phyloP scores from a whole-genome alignment of 2,797 vertebrate genomes.

The Chelidonichthys spinosus region DNA sequence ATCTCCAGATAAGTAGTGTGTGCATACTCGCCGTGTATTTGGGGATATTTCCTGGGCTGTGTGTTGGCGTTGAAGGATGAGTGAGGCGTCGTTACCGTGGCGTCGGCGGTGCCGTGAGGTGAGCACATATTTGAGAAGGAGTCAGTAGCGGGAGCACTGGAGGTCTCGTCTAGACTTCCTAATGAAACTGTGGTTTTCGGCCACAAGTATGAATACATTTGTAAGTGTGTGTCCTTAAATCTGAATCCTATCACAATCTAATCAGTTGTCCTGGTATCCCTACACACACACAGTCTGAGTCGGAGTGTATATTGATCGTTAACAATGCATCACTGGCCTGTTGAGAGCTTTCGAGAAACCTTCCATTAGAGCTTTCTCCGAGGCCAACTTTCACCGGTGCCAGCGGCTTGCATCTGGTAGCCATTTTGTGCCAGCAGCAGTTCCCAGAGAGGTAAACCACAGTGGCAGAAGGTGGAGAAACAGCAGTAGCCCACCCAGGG shows the following conservation, averaged over 20 bases:
- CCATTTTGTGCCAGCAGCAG: slow-evolving; percentile 77
- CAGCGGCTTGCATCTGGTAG: slow-evolving; percentile 76
- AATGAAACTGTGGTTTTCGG: slow-evolving; percentile 78
- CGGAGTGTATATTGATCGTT: slow-evolving; percentile 10
- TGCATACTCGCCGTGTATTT: neutral
- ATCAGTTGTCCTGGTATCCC: slow-evolving; percentile 9
- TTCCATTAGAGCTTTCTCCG: slow-evolving; percentile 27
- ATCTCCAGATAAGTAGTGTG: slow-evolving; percentile 73
- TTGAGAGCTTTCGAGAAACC: slow-evolving; percentile 23
- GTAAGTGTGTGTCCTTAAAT: slow-evolving; percentile 13
- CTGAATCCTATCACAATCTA: slow-evolving; percentile 2
- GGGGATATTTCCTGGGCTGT: neutral
- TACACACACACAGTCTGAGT: neutral
- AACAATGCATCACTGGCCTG: neutral
- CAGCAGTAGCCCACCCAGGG: slow-evolving; percentile 79
- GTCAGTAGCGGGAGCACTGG: slow-evolving; percentile 60
- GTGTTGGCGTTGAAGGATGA: slow-evolving; percentile 38
- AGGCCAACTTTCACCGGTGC: slow-evolving; percentile 60
- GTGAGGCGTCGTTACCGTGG: slow-evolving; percentile 9
- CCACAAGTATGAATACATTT: slow-evolving; percentile 24
- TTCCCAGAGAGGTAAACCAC: slow-evolving; percentile 82
- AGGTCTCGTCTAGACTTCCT: slow-evolving; percentile 80
- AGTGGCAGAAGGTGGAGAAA: slow-evolving; percentile 77
- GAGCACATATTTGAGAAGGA: slow-evolving; percentile 55
- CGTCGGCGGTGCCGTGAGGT: slow-evolving; percentile 42